Conservation (phyloP, 2,797 vertebrate genomes). For the Morus bassanus region DNA sequence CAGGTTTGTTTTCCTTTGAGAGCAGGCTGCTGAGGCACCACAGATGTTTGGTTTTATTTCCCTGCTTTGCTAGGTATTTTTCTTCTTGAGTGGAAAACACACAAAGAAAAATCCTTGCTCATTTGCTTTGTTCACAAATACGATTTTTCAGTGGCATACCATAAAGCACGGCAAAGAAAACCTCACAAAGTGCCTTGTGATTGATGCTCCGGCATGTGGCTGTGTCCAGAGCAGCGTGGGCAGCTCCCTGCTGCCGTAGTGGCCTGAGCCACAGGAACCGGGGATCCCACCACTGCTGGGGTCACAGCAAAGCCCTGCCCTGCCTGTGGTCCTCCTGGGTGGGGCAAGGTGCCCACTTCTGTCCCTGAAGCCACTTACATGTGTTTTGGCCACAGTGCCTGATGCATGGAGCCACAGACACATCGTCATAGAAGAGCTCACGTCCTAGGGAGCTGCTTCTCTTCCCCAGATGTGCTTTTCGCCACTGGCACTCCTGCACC, state of each 20-base stretch:
- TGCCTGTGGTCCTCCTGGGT: background rate
- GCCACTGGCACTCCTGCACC: background rate
- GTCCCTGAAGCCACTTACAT: background rate
- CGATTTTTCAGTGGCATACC: background rate
- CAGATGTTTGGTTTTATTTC: background rate
- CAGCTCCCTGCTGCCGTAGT: background rate
- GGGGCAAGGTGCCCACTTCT: background rate
- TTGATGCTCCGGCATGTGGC: fast-evolving
- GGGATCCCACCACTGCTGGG: background rate
- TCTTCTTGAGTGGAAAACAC: background rate
- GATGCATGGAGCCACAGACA: fast-evolving
- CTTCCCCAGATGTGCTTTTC: background rate
- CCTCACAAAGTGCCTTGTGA: background rate
- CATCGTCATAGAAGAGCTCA: background rate
- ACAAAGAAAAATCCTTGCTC: background rate
- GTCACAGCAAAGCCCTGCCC: background rate
- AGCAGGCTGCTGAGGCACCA: background rate
- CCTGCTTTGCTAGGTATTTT: background rate
- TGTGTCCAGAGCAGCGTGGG: background rate
- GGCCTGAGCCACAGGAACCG: background rate
- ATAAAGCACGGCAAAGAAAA: background rate
- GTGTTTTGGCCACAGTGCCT: background rate
- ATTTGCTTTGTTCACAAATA: background rate
- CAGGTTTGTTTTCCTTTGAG: background rate
- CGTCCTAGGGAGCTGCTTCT: background rate